Evolutionary conservation across 2,888 invertebrate species (phyloP).

Genomic region (Eudemis profundana): DNA sequence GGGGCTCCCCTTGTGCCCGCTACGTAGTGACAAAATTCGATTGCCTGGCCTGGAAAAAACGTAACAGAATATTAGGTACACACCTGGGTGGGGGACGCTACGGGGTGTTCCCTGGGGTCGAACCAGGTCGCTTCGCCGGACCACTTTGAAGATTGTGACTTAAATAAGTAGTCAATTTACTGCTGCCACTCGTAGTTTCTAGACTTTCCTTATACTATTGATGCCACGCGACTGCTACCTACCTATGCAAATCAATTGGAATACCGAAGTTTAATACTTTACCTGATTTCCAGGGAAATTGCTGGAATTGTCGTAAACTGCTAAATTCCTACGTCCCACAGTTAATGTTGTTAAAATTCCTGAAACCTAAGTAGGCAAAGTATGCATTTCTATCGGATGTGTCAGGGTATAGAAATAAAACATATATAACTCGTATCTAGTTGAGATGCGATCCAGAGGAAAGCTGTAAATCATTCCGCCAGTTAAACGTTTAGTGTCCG

Average conservation of each 20-base stretch:
- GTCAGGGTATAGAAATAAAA: background rate
- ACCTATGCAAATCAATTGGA: background rate
- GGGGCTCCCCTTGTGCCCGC: too few species aligned
- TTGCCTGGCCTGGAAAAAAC: too few species aligned
- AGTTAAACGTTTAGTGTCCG: constrained; percentile 38
- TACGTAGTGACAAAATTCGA: too few species aligned
- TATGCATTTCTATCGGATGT: background rate
- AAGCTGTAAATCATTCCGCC: constrained; percentile 33
- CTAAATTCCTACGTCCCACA: constrained; percentile 34
- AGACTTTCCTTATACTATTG: background rate
- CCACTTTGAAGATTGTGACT: too few species aligned
- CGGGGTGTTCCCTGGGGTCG: too few species aligned
- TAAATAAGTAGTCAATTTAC: too few species aligned
- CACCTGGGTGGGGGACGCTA: too few species aligned
- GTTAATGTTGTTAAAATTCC: constrained; percentile 16
- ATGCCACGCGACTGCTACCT: background rate
- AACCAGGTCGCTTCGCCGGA: too few species aligned
- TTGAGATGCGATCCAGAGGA: background rate
- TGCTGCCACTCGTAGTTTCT: too few species aligned
- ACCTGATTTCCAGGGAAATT: background rate
- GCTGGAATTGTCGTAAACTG: constrained; percentile 4
- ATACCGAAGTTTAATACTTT: constrained; percentile 1
- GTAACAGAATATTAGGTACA: too few species aligned
- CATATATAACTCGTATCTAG: background rate
- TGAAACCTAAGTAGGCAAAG: constrained; percentile 1